Evolutionary conservation across 2,113 vertebrate species (phyloP).

Genomic region (Cyanistes caeruleus): DNA sequence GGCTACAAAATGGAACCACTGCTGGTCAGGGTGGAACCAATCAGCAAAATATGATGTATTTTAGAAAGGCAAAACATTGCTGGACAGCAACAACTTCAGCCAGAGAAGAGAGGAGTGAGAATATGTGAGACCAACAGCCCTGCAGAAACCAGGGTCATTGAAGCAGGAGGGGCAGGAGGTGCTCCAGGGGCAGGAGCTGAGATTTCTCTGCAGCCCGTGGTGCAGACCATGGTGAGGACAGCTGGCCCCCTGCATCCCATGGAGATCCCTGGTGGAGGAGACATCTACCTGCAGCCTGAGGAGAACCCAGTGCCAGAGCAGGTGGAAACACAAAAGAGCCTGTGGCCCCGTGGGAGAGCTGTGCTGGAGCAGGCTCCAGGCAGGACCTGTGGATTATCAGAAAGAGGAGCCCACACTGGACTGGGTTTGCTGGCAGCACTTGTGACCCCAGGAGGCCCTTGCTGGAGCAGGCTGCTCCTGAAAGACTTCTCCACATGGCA

Average conservation of each 20-base stretch:
- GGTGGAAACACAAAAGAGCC: background rate
- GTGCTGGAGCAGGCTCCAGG: background rate
- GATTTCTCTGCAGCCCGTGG: background rate
- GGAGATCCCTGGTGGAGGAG: background rate
- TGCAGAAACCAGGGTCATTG: background rate
- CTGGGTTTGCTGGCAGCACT: background rate
- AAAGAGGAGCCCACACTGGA: background rate
- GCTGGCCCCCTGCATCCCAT: background rate
- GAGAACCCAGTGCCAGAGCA: background rate
- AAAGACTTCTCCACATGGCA: background rate
- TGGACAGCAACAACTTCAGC: background rate
- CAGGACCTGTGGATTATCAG: background rate
- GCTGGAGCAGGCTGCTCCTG: background rate
- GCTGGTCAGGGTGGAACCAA: background rate
- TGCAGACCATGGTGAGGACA: fast-evolving
- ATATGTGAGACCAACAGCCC: background rate
- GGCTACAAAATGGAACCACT: background rate
- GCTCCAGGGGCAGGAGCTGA: background rate
- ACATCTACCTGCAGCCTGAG: background rate
- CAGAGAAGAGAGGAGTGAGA: background rate
- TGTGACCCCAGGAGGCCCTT: background rate
- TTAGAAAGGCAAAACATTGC: background rate
- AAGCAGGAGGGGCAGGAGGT: background rate
- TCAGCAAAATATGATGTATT: background rate
- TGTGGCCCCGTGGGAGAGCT: no score